Evolutionary conservation across 1,140 invertebrate species (phyloP), one percentile per base, ranked within the genome.

Genomic region (Drosophila virilis): DNA sequence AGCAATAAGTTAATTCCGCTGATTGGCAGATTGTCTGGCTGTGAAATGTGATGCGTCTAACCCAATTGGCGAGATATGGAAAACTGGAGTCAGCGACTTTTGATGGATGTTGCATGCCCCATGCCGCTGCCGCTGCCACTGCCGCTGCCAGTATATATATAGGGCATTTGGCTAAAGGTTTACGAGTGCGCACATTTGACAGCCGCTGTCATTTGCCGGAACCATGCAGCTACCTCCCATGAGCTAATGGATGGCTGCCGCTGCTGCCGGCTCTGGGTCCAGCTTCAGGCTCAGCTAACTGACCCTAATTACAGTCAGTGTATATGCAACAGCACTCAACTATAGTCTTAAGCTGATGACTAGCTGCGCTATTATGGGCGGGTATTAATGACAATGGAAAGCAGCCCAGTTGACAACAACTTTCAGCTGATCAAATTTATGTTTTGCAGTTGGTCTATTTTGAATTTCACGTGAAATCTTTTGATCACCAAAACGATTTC

Each of bases 1-100:
- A 52, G 69, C 76, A 69, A 82, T 82, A 64, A 79, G 77, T 84
- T 68, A 80, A 80, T 77, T 55, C 77, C 77, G 72, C 55, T 73
- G 62, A 73, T 59, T 73, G 70, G 55, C 70, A 72, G 69, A 72
- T 72, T 72, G 69, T 71, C 68, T 84, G 61, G 50, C 51, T 33
- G 59, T 68, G 80, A 76, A 86, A 85, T 68, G 78, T 54, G 81
- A 85, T 86, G 82, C 81, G 68, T 81, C 74, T 85, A 85, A 85
- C 81, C 81, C 81, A 86, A 86, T 85, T 85, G 51, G 54, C 66
- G 45, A 52, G 61, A 15, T 67, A 58, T 38, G 71, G 58, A 42
- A 55, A 78, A 46, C 62, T 61, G n/a, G 17, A 45, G 13, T 37
- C 51, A 54, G 10, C 42, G 51, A 33, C 68, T 42, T 64, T 48